Base-by-base conservation (phyloP, 2,888 invertebrate species). In the Sphecodes monilicornis region DNA sequence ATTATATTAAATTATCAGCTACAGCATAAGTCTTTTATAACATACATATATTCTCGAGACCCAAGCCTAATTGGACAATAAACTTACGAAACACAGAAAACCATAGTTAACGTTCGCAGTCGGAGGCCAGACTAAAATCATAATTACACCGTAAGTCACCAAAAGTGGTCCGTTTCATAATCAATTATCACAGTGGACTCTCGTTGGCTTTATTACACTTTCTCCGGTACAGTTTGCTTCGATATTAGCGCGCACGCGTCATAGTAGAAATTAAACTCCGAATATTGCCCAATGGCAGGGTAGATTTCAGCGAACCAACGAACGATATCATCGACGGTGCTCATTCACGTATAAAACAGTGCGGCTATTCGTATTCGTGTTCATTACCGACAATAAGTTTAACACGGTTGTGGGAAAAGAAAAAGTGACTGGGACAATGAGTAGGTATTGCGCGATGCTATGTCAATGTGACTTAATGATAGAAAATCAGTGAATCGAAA, bases 151-250 rank as follows among this genome's bases (percentile, higher is more conserved):
- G 43, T 22, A 22, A 29, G 16, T 8, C 29, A 16, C 8, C 41
- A 50, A 26, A 18, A 74, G 39, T 36, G 39, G 60, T 26, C 4
- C 39, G 50, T 85, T 83, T 76, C 76, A 50, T 73, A 78, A 85
- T 71, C 39, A 77, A 82, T 78, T 78, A 75, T 83, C 78, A 43
- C 83, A 41, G 57, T 26, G 60, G 32, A 71, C 46, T 84, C 54
- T 69, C 76, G 57, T 84, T 64, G 50, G n/a, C 54, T 81, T 82
- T 76, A 76, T 81, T 73, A 81, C 22, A 82, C 86, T 86, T 85
- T 86, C 86, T 77, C 85, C 64, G 72, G 54, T 26, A n/a, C 64
- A 57, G 29, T 69, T 77, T n/a, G 60, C n/a, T 69, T 32, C 54
- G 70, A 46, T 78, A 79, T 26, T 46, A 69, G 57, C 26, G 41